Conservation (phyloP, 2,888 invertebrate species). For the Caenorhabditis panamensis region DNA sequence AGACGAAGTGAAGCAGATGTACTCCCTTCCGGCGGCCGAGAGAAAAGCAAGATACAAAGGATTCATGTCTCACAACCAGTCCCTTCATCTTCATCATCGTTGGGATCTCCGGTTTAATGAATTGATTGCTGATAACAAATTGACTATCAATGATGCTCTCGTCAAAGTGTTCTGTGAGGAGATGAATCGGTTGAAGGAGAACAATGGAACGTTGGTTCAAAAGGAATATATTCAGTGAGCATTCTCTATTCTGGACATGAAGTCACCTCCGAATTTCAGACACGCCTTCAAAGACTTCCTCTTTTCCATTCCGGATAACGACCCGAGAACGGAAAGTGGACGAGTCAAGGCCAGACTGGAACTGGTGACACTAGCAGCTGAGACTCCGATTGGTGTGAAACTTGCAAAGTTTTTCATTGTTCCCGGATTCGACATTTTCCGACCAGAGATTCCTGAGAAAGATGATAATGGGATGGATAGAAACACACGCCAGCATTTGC, state of each 20-base stretch:
- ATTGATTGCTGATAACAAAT: background rate
- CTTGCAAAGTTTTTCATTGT: conserved; percentile 42
- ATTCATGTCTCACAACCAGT: conserved; percentile 10
- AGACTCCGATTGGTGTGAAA: conserved; percentile 17
- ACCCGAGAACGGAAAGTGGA: conserved; percentile 5
- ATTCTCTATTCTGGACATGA: background rate
- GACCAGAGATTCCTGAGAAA: conserved; percentile 13
- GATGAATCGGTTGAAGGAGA: conserved; percentile 6
- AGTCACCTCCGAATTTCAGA: conserved; percentile 4
- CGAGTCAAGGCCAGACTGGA: conserved; percentile 9
- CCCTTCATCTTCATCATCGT: conserved; percentile 17
- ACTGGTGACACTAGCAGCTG: conserved; percentile 29
- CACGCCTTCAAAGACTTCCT: conserved; percentile 26
- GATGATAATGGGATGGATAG: background rate
- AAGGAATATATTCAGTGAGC: conserved; percentile 15
- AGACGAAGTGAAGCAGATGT: conserved; percentile 15
- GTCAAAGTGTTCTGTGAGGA: conserved; percentile 7
- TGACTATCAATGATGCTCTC: conserved; percentile 12
- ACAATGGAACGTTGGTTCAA: conserved; percentile 4
- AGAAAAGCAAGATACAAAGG: background rate
- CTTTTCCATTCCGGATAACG: conserved; percentile 5
- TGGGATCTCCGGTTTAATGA: conserved; percentile 33
- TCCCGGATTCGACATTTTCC: conserved; percentile 37
- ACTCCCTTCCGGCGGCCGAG: conserved; percentile 8
- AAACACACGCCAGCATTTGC: conserved; percentile 10